These are phyloP conservation scores for Drosophila seguyi DNA, from an alignment of 1,140 invertebrate species.

Conservation along the genomic window DNA sequence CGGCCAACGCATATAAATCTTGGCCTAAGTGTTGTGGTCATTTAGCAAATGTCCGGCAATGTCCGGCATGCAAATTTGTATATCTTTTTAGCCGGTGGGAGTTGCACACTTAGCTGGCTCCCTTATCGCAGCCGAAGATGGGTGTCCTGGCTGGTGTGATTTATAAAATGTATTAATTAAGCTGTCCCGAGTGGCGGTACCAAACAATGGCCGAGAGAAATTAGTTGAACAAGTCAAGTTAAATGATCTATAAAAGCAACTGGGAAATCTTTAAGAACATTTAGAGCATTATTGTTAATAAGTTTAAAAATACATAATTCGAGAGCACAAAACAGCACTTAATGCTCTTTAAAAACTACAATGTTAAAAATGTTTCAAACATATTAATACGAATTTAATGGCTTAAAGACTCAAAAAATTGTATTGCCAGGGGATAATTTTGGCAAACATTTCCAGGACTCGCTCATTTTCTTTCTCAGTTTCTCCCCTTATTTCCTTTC, in stretches of 20 bases:
- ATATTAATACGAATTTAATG: neutral
- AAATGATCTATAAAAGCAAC: conserved; percentile 26
- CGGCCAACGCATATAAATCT: conserved; percentile 56
- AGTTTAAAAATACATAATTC: too few relatives aligned
- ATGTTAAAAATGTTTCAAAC: neutral
- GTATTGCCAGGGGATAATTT: neutral
- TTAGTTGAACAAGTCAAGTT: neutral
- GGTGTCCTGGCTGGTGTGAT: conserved; percentile 45
- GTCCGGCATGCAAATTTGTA: conserved; percentile 77
- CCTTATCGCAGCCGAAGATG: conserved; percentile 41
- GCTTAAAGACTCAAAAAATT: neutral
- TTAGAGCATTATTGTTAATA: neutral
- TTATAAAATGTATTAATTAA: conserved; percentile 82
- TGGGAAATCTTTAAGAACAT: neutral
- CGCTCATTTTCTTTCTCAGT: neutral
- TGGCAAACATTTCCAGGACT: neutral
- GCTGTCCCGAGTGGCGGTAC: conserved; percentile 38
- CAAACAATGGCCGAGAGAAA: conserved; percentile 9
- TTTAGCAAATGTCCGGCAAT: conserved; percentile 78
- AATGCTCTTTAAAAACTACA: neutral
- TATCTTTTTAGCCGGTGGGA: conserved; percentile 12
- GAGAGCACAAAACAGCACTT: too few relatives aligned
- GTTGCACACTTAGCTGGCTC: conserved; percentile 27
- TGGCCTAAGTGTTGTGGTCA: conserved; percentile 81
- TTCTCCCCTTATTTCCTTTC: neutral